Base-by-base conservation (phyloP, 2,888 invertebrate species). In the Clusia tigrina region DNA sequence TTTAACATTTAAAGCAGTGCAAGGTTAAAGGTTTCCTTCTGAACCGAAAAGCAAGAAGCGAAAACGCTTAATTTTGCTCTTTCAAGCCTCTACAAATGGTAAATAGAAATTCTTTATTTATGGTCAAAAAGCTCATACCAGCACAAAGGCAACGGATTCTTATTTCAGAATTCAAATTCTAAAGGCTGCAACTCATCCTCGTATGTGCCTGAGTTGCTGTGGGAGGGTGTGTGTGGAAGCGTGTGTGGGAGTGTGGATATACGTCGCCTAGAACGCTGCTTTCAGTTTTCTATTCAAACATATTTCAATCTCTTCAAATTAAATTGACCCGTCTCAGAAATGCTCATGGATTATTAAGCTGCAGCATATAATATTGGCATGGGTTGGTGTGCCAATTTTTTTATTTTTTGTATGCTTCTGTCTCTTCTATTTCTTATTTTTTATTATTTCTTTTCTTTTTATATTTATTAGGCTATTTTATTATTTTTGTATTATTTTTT, bases 241-340 rank as follows among this genome's bases (percentile, higher is more conserved):
- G n/a, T n/a, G n/a, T n/a, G n/a, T n/a, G n/a, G n/a, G n/a, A n/a
- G n/a, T n/a, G n/a, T n/a, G n/a, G n/a, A n/a, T n/a, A n/a, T n/a
- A n/a, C n/a, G n/a, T n/a, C n/a, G 32, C 32, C 32, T 32, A 9
- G 12, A 12, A 6, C 12, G 32, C 32, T 42, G 9, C 42, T 42
- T 42, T 42, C 42, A 17, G 3, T 42, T 42, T 42, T 6, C 9
- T 6, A 3, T n/a, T 42, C 42, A 42, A 42, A n/a, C 42, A 68
- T 66, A 69, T 71, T 71, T 69, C 70, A 74, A 74, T 74, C 70
- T 70, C 70, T 67, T 73, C 73, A 73, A 74, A 74, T 74, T 74
- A 71, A 74, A 73, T 74, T 70, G 74, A 74, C 74, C 73, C 68
- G 73, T 67, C 69, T 74, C 73, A 73, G 67, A 70, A 69, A 67